Evolutionary conservation across 2,888 invertebrate genomes (phyloP), one percentile per base, ranked within the genome.

Genomic region (Nasonovia ribisnigri): DNA sequence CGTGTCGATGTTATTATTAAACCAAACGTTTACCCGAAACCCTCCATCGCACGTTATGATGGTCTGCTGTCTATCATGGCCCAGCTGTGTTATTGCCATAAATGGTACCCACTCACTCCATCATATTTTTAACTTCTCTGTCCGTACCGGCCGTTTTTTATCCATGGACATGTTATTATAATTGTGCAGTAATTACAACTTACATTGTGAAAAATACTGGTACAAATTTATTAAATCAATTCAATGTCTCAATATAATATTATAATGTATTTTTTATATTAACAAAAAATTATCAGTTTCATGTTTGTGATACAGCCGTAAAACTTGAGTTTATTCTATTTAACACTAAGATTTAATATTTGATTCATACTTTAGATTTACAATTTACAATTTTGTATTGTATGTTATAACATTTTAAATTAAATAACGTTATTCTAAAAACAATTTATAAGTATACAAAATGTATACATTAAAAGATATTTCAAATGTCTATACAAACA

Each of bases 1-100:
- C 89, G 92, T 84, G 92, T 92, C 92, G 92, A 88, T 88, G 67
- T 60, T 93, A 87, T 93, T 90, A 93, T 93, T 46, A 86, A 90
- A 93, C 93, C 93, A 60, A 93, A 67, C 90, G 90, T 90, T 90
- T 93, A 90, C 51, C 36, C 29, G 24, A n/a, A 54, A n/a, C 42
- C 51, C 90, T 48, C 26, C n/a, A 46, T n/a, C 20, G 1, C 48
- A 11, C 86, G 4, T 11, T 60, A 6, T 46, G 77, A 77, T 36
- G 77, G 77, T 36, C 20, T 77, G 77, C 77, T 77, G 77, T 77
- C 77, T 77, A 36, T 77, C 36, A 77, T 20, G 36, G 20, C 77
- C 77, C 84, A 29, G 48, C 29, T 13, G 46, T 57, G 46, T 46
- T 86, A 91, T 84, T 86, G 57, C n/a, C 36, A 92, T 87, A 88